Percentiles rank a stretch among this genome's conserved stretches.
Evolutionary conservation across 2,113 vertebrate genomes (phyloP).

Genomic region (Phocoena sinus): DNA sequence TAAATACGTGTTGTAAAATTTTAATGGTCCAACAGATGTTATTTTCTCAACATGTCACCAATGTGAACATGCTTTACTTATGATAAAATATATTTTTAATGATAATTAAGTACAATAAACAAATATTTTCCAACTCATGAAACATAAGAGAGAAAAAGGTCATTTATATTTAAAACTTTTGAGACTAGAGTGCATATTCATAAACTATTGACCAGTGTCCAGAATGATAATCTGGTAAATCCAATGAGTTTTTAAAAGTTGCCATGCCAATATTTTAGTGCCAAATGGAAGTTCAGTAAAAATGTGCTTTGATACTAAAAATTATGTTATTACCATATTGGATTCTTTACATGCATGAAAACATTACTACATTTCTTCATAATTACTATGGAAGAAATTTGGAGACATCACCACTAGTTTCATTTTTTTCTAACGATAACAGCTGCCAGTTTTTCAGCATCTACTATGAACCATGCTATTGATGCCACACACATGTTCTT

Average conservation of each 20-base stretch:
- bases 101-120: conserved; percentile 29
- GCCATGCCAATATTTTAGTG: background rate
- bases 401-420: background rate
- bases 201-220: background rate
- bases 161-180: conserved; percentile 14
- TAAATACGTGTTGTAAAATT: background rate
- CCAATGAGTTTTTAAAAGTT: conserved; percentile 22
- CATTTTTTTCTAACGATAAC: background rate
- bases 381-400: background rate
- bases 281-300: background rate
- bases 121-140: conserved; percentile 7
- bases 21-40: background rate
- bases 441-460: background rate
- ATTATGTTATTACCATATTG: background rate
- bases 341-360: background rate
- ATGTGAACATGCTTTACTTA: background rate
- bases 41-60: background rate
- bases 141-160: background rate
- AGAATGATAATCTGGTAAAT: conserved; percentile 6
- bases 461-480: background rate
- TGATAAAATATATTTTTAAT: conserved; percentile 16
- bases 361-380: background rate
- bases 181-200: background rate
- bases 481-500: background rate
- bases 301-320: conserved; percentile 24